Percentiles rank a stretch among this genome's conserved stretches.
Evolutionary conservation across 2,113 vertebrate species (phyloP).

Genomic region (Paraplagusia blochii): DNA sequence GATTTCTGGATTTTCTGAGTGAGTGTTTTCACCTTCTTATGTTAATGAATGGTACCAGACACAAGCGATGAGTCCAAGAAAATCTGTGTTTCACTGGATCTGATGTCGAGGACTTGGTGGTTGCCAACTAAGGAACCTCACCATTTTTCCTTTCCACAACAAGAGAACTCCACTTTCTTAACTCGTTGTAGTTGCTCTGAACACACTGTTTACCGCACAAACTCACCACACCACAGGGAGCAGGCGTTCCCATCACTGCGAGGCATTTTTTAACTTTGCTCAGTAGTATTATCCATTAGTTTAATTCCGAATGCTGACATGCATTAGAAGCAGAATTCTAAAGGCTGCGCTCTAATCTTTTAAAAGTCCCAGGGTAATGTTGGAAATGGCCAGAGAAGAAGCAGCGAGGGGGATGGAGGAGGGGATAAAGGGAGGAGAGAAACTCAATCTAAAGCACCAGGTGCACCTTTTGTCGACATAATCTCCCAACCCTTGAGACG

Average conservation of each 20-base stretch:
- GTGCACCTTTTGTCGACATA: constrained; percentile 76
- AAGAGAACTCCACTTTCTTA: no score
- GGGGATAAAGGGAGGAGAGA: constrained; percentile 65
- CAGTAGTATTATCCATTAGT: constrained; percentile 45
- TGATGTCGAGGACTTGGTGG: no score
- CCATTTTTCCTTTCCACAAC: no score
- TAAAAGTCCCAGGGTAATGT: constrained; percentile 72
- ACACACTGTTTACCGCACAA: no score
- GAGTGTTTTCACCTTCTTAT: no score
- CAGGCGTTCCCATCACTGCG: constrained; percentile 16
- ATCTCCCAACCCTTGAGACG: constrained; percentile 75
- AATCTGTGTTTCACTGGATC: constrained; percentile 30
- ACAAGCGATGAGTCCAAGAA: no score
- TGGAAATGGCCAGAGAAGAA: constrained; percentile 60
- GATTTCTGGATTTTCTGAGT: no score
- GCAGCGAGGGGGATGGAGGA: constrained; percentile 60
- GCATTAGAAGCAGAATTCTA: constrained; percentile 61
- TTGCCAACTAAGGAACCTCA: no score
- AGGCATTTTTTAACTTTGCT: constrained; percentile 32
- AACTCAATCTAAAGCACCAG: constrained; percentile 78
- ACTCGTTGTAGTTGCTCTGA: no score
- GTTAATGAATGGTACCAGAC: no score
- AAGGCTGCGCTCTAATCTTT: constrained; percentile 70
- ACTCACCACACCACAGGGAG: neutral
- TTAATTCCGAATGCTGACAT: constrained; percentile 47